Evolutionary conservation across 2,888 invertebrate genomes (phyloP).

Genomic region (Bedellia somnulentella): DNA sequence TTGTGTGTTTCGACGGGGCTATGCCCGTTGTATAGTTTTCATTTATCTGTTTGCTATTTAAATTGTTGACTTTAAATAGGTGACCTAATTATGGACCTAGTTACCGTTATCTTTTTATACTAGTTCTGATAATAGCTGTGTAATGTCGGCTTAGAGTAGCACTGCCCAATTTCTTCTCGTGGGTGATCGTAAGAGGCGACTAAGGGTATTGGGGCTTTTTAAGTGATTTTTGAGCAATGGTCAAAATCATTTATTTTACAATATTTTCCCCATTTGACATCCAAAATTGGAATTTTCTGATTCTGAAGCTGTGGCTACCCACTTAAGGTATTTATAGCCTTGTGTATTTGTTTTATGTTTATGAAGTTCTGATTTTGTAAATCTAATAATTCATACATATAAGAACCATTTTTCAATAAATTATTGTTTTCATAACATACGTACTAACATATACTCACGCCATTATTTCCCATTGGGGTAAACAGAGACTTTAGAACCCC

Average conservation of each 20-base stretch:
- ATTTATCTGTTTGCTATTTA: not conserved
- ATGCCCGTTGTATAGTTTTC: not conserved
- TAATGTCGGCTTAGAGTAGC: too few relatives aligned
- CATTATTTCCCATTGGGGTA: not conserved
- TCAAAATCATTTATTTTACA: too few relatives aligned
- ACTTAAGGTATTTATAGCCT: too few relatives aligned
- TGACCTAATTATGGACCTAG: not conserved
- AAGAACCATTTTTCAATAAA: not conserved
- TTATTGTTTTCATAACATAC: not conserved
- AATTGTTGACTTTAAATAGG: not conserved
- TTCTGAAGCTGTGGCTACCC: too few relatives aligned
- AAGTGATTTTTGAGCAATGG: too few relatives aligned
- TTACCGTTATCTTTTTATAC: not conserved
- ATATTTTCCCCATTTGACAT: not conserved
- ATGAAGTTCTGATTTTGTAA: not conserved
- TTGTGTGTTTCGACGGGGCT: constrained; percentile 16
- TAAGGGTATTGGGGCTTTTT: too few relatives aligned
- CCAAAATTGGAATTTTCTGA: too few relatives aligned
- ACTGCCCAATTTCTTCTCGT: too few relatives aligned
- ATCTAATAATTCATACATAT: not conserved
- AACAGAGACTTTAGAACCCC: not conserved
- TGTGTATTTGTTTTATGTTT: constrained; percentile 1
- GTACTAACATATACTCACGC: too few relatives aligned
- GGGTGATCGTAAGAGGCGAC: too few relatives aligned
- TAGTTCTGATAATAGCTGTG: too few relatives aligned